A percentile compares a stretch with the other conserved stretches of the same genome.
Evolutionary conservation across 2,888 invertebrate genomes (phyloP).

Genomic region (Andrena praecox): DNA sequence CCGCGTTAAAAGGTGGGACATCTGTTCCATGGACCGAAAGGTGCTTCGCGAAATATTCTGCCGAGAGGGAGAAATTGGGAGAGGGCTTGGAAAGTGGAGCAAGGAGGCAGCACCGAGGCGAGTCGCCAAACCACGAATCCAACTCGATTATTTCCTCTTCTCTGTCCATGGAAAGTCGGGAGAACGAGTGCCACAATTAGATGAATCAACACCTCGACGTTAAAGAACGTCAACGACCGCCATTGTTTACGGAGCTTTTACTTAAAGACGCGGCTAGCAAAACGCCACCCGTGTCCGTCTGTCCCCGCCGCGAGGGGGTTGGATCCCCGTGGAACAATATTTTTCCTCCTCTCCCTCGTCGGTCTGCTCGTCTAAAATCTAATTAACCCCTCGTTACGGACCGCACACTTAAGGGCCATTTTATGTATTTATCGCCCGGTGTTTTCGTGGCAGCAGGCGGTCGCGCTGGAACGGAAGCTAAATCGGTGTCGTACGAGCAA

Average conservation of each 20-base stretch:
- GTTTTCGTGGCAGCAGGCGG: background rate
- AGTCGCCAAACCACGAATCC: conserved; percentile 35
- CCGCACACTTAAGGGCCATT: background rate
- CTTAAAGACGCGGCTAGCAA: conserved; percentile 41
- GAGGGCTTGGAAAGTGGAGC: background rate
- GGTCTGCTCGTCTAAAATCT: conserved; percentile 27
- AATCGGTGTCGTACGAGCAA: background rate
- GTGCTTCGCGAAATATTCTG: background rate
- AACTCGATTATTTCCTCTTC: conserved; percentile 43
- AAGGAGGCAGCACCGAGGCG: background rate
- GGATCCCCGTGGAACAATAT: conserved; percentile 46
- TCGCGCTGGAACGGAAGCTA: background rate
- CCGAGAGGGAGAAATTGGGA: background rate
- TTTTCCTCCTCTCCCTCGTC: conserved; percentile 19
- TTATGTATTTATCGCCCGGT: conserved; percentile 3
- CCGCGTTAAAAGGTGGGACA: conserved; percentile 25
- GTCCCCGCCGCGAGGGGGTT: background rate
- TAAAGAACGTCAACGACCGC: conserved; percentile 54
- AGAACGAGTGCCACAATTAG: conserved; percentile 65
- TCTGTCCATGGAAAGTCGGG: conserved; percentile 16
- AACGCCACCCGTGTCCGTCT: background rate
- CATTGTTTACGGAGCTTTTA: conserved; percentile 47
- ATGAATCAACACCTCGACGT: conserved; percentile 64
- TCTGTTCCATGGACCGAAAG: conserved; percentile 19
- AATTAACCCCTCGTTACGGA: conserved; percentile 47